phyloP scores from a whole-genome alignment of 2,888 invertebrate species.

The Drosophila putrida region DNA sequence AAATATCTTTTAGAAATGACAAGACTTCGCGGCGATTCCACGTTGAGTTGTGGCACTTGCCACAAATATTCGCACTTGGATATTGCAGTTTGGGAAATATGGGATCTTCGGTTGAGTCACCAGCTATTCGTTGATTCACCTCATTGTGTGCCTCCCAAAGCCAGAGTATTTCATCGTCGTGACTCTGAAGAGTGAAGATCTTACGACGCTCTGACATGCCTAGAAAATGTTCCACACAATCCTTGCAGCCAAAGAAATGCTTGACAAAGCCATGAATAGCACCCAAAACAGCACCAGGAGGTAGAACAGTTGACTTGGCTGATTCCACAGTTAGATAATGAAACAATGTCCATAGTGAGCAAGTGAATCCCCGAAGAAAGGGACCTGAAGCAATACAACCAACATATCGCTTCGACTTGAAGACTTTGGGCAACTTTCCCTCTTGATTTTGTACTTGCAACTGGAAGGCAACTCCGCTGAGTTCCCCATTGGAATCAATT shows the following conservation, averaged over 20 bases:
- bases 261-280: slow-evolving; percentile 62
- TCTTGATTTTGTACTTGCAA: slow-evolving; percentile 31
- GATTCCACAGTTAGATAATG: slow-evolving; percentile 94
- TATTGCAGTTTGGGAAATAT: slow-evolving; percentile 78
- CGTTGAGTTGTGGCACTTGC: neutral
- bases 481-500: neutral
- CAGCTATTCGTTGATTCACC: slow-evolving; percentile 93
- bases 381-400: slow-evolving; percentile 92
- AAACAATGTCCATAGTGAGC: slow-evolving; percentile 96
- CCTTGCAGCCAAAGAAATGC: slow-evolving; percentile 95
- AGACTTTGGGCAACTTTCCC: slow-evolving; percentile 32
- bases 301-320: slow-evolving; percentile 21
- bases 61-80: slow-evolving; percentile 34
- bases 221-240: slow-evolving; percentile 95
- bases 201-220: slow-evolving; percentile 71
- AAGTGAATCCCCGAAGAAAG: slow-evolving; percentile 93
- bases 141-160: slow-evolving; percentile 96
- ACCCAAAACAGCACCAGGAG: slow-evolving; percentile 38
- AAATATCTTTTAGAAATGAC: slow-evolving; percentile 50
- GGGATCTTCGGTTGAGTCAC: slow-evolving; percentile 95
- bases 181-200: slow-evolving; percentile 17
- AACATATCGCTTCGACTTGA: slow-evolving; percentile 91
- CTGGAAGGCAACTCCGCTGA: slow-evolving; percentile 51
- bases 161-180: slow-evolving; percentile 92
- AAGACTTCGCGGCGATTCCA: slow-evolving; percentile 40